Evolutionary conservation across 2,888 invertebrate species (phyloP).

Genomic region (Notodonta dromedarius): DNA sequence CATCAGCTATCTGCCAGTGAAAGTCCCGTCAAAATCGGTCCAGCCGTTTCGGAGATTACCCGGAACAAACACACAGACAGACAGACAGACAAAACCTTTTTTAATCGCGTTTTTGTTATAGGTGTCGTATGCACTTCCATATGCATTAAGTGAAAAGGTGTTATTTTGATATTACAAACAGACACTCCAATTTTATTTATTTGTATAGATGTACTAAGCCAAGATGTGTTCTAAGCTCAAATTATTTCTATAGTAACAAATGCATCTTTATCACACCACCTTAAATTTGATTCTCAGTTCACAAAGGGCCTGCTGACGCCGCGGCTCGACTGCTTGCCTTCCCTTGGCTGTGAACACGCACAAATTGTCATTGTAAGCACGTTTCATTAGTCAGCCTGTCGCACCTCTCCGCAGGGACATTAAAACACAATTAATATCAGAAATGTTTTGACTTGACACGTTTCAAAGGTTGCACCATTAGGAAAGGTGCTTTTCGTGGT

Average conservation of each 20-base stretch:
- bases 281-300: not conserved
- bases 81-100: too few relatives aligned
- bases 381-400: conserved; percentile 38
- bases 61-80: too few relatives aligned
- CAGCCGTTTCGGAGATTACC: too few relatives aligned
- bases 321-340: conserved; percentile 7
- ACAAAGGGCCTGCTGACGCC: conserved; percentile 33
- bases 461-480: not conserved
- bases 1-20: too few relatives aligned
- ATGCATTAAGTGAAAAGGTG: too few relatives aligned
- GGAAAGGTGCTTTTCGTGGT: not conserved
- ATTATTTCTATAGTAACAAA: not conserved
- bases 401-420: conserved; percentile 24
- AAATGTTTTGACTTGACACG: conserved; percentile 12
- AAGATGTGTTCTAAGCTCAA: not conserved
- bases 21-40: too few relatives aligned
- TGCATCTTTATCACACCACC: not conserved
- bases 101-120: too few relatives aligned
- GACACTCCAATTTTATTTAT: too few relatives aligned
- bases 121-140: too few relatives aligned
- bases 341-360: conserved; percentile 5
- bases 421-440: conserved; percentile 26
- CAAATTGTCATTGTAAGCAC: conserved; percentile 33
- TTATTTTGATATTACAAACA: too few relatives aligned
- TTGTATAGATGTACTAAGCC: too few relatives aligned